phyloP scores from a whole-genome alignment of 2,113 vertebrate genomes.

The Progne subis region DNA sequence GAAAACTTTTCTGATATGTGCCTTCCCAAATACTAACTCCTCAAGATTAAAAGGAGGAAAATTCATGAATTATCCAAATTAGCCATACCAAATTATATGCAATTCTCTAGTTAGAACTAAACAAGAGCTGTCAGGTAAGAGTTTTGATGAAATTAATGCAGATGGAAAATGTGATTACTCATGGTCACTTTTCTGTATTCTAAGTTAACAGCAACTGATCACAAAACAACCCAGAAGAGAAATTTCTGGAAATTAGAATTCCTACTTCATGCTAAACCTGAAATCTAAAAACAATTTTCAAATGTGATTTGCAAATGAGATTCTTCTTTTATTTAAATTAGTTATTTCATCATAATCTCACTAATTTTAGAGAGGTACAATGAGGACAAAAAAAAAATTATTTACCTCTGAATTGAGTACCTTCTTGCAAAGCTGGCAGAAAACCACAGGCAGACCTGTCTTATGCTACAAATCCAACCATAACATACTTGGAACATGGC shows the following conservation, averaged over 20 bases:
- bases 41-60: not conserved
- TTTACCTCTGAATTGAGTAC: not conserved
- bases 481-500: not conserved
- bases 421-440: not conserved
- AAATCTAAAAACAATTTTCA: not conserved
- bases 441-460: not conserved
- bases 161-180: not conserved
- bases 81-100: not conserved
- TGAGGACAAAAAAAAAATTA: not conserved
- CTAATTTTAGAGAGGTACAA: not conserved
- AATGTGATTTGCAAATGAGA: not conserved
- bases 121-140: not conserved
- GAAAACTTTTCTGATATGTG: not conserved
- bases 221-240: not conserved
- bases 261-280: not conserved
- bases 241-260: not conserved
- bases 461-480: not conserved
- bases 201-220: not conserved
- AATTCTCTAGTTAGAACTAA: not conserved
- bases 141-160: not conserved
- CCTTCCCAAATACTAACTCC: not conserved
- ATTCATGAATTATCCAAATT: not conserved
- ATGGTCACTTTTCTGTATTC: not conserved
- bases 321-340: not conserved
- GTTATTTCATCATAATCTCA: not conserved